phyloP scores from a whole-genome alignment of 2,113 vertebrate genomes.

The Noctilio leporinus region DNA sequence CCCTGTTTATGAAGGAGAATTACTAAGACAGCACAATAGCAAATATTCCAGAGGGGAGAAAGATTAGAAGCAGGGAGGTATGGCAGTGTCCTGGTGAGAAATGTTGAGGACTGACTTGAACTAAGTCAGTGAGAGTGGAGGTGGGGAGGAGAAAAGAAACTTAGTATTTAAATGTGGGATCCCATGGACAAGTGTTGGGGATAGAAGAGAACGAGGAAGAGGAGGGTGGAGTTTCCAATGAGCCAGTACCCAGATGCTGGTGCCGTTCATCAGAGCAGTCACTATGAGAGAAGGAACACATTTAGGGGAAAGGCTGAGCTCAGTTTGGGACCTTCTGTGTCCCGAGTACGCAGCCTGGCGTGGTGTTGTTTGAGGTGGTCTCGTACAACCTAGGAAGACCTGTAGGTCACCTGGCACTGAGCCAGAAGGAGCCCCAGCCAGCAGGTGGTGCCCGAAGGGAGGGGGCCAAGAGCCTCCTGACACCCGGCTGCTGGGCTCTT shows the following conservation, averaged over 20 bases:
- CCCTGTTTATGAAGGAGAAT: background rate
- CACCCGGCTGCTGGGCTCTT: fast-evolving
- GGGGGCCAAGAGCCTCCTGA: no score
- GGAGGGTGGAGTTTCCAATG: conserved; percentile 78
- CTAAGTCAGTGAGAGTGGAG: background rate
- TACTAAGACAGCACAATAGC: no score
- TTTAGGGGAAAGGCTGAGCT: background rate
- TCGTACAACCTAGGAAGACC: background rate
- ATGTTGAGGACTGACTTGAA: background rate
- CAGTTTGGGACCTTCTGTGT: background rate
- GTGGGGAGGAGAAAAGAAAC: background rate
- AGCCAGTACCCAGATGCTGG: background rate
- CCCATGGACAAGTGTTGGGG: fast-evolving
- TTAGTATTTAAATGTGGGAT: background rate
- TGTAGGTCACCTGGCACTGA: background rate
- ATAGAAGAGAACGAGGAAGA: background rate
- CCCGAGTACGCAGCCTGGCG: background rate
- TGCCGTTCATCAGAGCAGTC: no score
- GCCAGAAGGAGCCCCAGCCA: background rate
- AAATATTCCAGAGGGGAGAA: background rate
- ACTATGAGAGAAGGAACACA: background rate
- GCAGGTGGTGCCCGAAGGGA: fast-evolving
- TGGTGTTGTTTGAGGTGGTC: background rate
- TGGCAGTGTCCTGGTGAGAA: no score
- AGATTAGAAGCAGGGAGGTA: background rate